phyloP scores from a whole-genome alignment of 1,140 invertebrate species.

The Megathymus violae region DNA sequence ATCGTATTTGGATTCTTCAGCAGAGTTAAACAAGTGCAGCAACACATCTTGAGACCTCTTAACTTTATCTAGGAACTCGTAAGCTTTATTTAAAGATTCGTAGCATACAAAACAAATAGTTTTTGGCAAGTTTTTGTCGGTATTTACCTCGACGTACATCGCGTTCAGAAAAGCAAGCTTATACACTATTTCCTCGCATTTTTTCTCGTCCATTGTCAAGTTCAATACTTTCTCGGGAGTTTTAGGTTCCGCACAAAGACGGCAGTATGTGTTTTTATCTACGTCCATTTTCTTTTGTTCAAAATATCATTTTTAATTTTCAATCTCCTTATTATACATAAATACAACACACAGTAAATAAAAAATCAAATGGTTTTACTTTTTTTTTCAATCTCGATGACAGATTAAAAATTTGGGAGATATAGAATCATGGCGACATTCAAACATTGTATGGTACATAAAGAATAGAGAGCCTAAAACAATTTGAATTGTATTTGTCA shows the following conservation, averaged over 20 bases:
- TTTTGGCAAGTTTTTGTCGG: constrained; percentile 57
- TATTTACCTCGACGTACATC: constrained; percentile 56
- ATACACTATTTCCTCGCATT: constrained; percentile 49
- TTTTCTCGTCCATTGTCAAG: constrained; percentile 47
- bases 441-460: too few species aligned
- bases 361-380: not conserved
- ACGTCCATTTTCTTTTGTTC: constrained; percentile 54
- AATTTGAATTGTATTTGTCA: too few species aligned
- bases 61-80: constrained; percentile 60
- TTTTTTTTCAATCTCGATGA: too few species aligned
- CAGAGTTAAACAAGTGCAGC: constrained; percentile 42
- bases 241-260: constrained; percentile 68
- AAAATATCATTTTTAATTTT: constrained; percentile 27
- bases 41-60: constrained; percentile 59
- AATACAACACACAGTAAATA: not conserved
- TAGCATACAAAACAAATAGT: constrained; percentile 68
- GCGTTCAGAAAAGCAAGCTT: constrained; percentile 64
- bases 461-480: too few species aligned
- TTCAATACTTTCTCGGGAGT: constrained; percentile 55
- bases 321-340: constrained; percentile 2
- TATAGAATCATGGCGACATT: too few species aligned
- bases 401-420: too few species aligned
- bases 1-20: constrained; percentile 35
- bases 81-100: constrained; percentile 60
- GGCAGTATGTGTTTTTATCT: constrained; percentile 52